phyloP scores from a whole-genome alignment of 2,797 vertebrate species.

The Microhierax caerulescens region DNA sequence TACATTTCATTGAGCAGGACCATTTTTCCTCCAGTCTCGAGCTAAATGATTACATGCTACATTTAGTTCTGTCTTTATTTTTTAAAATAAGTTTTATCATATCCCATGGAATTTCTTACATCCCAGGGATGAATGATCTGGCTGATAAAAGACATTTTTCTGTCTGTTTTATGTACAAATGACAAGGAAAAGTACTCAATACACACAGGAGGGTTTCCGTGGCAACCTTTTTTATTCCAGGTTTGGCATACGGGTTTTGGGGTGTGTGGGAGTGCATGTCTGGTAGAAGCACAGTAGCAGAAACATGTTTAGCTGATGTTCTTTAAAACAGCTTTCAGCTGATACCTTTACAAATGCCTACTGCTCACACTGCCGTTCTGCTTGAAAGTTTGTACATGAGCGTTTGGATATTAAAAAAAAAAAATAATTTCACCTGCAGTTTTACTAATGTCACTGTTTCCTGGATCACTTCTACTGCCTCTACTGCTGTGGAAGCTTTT shows the following conservation, averaged over 20 bases:
- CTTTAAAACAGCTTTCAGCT: background rate
- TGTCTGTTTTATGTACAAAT: background rate
- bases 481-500: background rate
- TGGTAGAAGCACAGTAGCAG: background rate
- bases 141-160: background rate
- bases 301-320: background rate
- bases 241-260: background rate
- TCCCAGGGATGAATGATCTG: background rate
- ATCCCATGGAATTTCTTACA: background rate
- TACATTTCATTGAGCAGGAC: background rate
- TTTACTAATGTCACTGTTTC: background rate
- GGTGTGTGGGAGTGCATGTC: rapidly evolving
- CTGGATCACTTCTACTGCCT: background rate
- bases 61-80: background rate
- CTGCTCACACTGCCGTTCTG: background rate
- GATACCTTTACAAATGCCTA: background rate
- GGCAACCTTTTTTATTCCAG: background rate
- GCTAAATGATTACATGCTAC: background rate
- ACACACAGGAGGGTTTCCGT: background rate
- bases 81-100: background rate
- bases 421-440: background rate
- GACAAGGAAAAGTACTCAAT: background rate
- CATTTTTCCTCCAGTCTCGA: background rate
- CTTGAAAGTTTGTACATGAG: background rate
- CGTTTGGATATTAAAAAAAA: background rate